Base-by-base conservation (phyloP, 2,797 vertebrate genomes). In the Limnodromus scolopaceus region DNA sequence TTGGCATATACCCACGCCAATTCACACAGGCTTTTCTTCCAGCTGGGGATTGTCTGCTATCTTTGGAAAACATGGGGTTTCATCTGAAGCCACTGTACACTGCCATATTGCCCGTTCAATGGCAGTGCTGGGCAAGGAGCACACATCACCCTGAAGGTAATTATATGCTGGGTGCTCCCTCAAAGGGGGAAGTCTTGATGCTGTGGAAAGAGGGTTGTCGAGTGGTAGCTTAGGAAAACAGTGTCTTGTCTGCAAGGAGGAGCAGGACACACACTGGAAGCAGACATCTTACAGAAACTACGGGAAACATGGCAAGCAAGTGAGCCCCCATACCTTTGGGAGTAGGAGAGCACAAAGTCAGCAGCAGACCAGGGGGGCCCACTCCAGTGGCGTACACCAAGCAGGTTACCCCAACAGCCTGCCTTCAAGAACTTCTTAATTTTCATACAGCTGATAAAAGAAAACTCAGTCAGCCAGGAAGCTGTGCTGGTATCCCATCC, bases 181-280 rank as follows among this genome's bases (percentile, higher is more conserved):
- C 32, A n/a, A 6, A 57, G 10, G 0, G 0, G 6, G 1, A 1
- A 9, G 5, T 13, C 64, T 70, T 25, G 34, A 36, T 45, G 45
- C 65, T 64, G 14, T 38, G 25, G 38, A 55, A 88, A 82, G 28
- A 61, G 32, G 28, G 20, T 66, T 63, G 22, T 24, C 14, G 3
- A 82, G n/a, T 5, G n/a, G 6, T 9, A 63, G 23, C 28, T 83
- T 49, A 65, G 60, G 20, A 71, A 93, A 94, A 49, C 7, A 19
- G 57, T 41, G 24, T 58, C n/a, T 45, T 63, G 38, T 41, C 45
- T 88, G 39, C 45, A 70, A 84, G 84, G 28, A 85, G 68, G 20
- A 58, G 51, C 4, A 72, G 54, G 43, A 43, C 36, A 11, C 5
- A 13, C 1, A 34, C 5, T 34, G 4, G 5, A 77, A 74, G 55